Conservation (phyloP, 2,888 invertebrate species). For the Lasioglossum zephyrum region DNA sequence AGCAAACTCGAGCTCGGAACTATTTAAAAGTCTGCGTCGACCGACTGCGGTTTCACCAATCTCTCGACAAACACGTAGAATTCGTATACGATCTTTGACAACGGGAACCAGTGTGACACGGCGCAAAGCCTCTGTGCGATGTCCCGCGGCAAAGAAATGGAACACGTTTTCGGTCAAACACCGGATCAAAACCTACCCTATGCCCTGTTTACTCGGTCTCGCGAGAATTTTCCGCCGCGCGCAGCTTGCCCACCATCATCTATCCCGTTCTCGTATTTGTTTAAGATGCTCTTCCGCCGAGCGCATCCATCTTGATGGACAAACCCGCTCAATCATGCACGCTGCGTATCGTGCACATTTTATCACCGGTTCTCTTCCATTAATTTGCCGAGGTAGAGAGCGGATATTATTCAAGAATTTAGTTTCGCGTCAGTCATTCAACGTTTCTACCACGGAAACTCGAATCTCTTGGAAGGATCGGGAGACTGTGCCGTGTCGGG, state of each 20-base stretch:
- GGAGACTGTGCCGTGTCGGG: not conserved
- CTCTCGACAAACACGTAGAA: not conserved
- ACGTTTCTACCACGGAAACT: not conserved
- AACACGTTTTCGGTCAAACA: conserved; percentile 5
- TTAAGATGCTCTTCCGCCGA: conserved; percentile 10
- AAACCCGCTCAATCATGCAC: conserved; percentile 12
- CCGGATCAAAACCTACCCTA: not conserved
- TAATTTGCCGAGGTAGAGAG: not conserved
- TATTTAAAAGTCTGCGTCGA: not conserved
- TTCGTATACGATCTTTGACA: not conserved
- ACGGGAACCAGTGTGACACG: not conserved
- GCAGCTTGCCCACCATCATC: not conserved
- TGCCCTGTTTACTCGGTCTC: conserved; percentile 30
- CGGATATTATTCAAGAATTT: not conserved
- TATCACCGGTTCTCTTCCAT: not conserved
- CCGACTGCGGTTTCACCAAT: not conserved
- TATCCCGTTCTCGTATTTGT: conserved; percentile 29
- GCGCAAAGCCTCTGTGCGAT: not conserved
- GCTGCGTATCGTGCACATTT: not conserved
- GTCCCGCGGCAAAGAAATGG: not conserved
- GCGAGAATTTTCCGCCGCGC: conserved; percentile 25
- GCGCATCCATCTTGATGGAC: not conserved
- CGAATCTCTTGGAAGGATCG: not conserved
- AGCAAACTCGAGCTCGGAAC: not conserved
- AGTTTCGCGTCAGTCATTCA: not conserved